These are phyloP conservation scores for Halictus quadricinctus DNA, from an alignment of 2,888 invertebrate genomes.

Conservation along the genomic window DNA sequence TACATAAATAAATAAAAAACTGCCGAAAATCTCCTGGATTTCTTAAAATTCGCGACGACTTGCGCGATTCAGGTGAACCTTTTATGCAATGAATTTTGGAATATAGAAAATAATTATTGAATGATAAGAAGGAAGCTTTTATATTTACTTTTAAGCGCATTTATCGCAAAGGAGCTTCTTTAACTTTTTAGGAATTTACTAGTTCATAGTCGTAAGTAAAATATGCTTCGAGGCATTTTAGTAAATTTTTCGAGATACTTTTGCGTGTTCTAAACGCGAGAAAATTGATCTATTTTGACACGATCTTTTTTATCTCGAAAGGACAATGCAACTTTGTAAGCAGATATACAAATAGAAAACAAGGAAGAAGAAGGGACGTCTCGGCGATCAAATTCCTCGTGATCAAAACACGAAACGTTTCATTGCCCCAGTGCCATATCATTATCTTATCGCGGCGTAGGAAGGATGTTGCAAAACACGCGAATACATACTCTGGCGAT, in stretches of 20 bases:
- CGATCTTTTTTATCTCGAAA: not conserved
- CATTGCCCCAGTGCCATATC: constrained; percentile 12
- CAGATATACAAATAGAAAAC: not conserved
- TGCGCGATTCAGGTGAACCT: no score
- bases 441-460: constrained; percentile 38
- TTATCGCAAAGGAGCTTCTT: no score
- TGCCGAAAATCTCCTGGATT: no score
- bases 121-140: no score
- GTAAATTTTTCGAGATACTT: no score
- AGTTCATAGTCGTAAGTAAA: no score
- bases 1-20: not conserved
- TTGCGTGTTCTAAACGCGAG: not conserved
- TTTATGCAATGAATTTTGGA: no score
- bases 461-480: constrained; percentile 28
- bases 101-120: no score
- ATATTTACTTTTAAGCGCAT: no score
- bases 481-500: constrained; percentile 2
- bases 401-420: constrained; percentile 22
- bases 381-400: constrained; percentile 15
- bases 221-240: no score
- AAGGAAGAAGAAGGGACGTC: not conserved
- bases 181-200: no score
- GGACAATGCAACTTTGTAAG: not conserved
- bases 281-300: not conserved
- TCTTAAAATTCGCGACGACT: no score